Evolutionary conservation across 2,113 vertebrate genomes (phyloP).

Genomic region (Mellivora capensis): DNA sequence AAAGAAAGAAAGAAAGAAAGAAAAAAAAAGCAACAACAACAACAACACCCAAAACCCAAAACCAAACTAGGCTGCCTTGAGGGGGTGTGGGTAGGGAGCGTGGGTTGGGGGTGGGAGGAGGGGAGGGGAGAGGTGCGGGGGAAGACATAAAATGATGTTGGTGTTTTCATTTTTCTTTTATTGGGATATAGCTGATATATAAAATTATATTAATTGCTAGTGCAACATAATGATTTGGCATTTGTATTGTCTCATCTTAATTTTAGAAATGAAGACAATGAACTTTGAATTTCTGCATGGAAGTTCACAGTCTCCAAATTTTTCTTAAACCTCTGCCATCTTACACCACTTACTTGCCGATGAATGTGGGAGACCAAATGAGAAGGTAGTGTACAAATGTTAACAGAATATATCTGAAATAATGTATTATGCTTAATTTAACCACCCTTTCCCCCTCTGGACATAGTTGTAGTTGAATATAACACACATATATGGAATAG

Average conservation of each 20-base stretch:
- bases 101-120: no score
- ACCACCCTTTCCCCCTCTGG: background rate
- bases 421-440: background rate
- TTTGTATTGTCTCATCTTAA: background rate
- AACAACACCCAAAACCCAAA: background rate
- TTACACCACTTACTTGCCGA: background rate
- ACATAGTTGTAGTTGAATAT: background rate
- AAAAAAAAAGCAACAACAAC: background rate
- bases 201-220: background rate
- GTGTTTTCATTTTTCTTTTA: background rate
- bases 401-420: background rate
- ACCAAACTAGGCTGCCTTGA: background rate
- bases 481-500: background rate
- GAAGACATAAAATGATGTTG: background rate
- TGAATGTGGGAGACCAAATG: background rate
- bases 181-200: background rate
- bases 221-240: background rate
- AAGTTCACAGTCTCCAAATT: background rate
- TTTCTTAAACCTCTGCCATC: background rate
- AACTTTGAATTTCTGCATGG: conserved; percentile 19
- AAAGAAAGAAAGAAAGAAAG: background rate
- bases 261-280: conserved; percentile 9
- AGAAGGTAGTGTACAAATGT: background rate
- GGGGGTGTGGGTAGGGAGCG: no score
- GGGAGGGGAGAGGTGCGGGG: background rate